Evolutionary conservation across 2,888 invertebrate species (phyloP).

Genomic region (Petrophora chlorosata): DNA sequence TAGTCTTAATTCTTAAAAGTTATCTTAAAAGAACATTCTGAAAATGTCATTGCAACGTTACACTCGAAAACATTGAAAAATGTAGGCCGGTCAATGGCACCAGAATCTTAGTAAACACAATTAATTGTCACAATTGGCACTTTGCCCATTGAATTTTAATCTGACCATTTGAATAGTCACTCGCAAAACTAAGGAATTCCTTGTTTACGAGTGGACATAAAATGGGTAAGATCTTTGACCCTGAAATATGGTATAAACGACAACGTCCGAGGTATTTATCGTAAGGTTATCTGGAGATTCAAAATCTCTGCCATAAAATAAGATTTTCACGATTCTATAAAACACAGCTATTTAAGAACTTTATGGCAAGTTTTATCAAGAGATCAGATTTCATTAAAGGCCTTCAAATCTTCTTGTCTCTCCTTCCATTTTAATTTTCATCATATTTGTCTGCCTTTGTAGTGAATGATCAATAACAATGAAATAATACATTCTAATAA

Average conservation of each 20-base stretch:
- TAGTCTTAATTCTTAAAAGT: too few relatives aligned
- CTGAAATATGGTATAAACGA: background rate
- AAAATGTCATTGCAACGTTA: constrained; percentile 19
- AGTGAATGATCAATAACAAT: too few relatives aligned
- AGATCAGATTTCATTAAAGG: too few relatives aligned
- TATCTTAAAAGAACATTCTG: constrained; percentile 11
- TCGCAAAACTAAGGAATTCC: background rate
- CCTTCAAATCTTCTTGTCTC: too few relatives aligned
- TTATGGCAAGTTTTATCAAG: too few relatives aligned
- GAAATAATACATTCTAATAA: background rate
- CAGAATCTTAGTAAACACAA: constrained; percentile 41
- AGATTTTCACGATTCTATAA: too few relatives aligned
- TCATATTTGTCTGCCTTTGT: too few relatives aligned
- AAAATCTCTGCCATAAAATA: background rate
- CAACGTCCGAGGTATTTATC: background rate
- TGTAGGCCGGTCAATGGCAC: constrained; percentile 55
- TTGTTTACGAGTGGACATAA: background rate
- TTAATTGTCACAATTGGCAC: constrained; percentile 61
- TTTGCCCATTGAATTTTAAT: constrained; percentile 58
- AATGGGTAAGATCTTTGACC: constrained; percentile 2
- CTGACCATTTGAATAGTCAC: constrained; percentile 40
- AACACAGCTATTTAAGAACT: too few relatives aligned
- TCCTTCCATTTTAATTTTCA: too few relatives aligned
- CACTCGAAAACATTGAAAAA: constrained; percentile 36
- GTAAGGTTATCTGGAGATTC: background rate